phyloP scores from a whole-genome alignment of 2,113 vertebrate genomes.

The Oophaga pumilio region DNA sequence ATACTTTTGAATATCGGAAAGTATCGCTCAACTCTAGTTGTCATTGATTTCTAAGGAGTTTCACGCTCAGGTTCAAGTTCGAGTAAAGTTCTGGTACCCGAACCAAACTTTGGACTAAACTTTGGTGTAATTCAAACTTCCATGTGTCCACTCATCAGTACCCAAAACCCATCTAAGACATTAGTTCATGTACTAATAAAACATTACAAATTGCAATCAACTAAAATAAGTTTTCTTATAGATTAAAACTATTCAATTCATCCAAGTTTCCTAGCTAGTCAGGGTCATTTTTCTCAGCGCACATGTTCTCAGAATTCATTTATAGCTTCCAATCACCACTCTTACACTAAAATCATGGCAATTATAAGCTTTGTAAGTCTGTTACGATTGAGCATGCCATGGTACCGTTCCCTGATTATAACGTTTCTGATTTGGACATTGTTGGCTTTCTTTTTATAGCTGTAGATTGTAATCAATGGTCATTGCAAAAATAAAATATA shows the following conservation, averaged over 20 bases:
- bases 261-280: neutral
- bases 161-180: too few species aligned
- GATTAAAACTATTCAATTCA: neutral
- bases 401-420: conserved; percentile 26
- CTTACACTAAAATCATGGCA: neutral
- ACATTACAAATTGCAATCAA: neutral
- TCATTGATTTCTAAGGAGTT: too few species aligned
- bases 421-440: conserved; percentile 30
- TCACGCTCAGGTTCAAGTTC: too few species aligned
- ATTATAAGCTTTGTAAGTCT: conserved; percentile 28
- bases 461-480: conserved; percentile 1
- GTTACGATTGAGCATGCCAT: neutral
- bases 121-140: too few species aligned
- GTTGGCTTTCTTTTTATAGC: neutral
- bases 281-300: neutral
- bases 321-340: conserved; percentile 2
- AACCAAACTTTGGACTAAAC: too few species aligned
- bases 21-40: too few species aligned
- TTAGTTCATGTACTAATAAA: neutral
- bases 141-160: too few species aligned
- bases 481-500: neutral
- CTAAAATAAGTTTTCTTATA: neutral
- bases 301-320: neutral
- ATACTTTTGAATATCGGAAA: too few species aligned
- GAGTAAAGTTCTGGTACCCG: too few species aligned